phyloP scores from a whole-genome alignment of 2,888 invertebrate species.

The Scaptomyza flava region DNA sequence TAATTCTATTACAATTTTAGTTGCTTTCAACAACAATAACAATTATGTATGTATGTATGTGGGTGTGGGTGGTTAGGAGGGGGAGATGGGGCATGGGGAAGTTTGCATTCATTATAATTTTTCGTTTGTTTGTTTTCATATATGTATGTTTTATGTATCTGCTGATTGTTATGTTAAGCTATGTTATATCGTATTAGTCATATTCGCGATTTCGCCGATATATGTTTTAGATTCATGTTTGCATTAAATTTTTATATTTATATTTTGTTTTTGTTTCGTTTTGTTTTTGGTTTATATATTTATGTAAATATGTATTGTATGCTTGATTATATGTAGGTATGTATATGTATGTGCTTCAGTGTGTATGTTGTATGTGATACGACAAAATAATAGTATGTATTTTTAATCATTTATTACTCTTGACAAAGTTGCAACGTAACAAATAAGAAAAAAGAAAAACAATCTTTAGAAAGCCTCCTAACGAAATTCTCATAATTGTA shows the following conservation, averaged over 20 bases:
- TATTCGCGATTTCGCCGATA: conserved; percentile 40
- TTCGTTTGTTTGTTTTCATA: neutral
- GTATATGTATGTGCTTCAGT: conserved; percentile 43
- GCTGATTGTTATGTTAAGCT: conserved; percentile 39
- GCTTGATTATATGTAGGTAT: conserved; percentile 61
- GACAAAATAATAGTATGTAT: neutral
- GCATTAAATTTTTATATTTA: conserved; percentile 38
- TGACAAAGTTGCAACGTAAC: conserved; percentile 50
- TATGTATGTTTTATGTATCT: conserved; percentile 14
- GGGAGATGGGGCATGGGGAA: neutral
- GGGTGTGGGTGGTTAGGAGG: neutral
- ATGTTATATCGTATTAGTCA: conserved; percentile 46
- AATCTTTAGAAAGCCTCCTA: conserved; percentile 58
- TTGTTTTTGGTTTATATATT: conserved; percentile 44
- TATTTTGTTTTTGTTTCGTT: conserved; percentile 10
- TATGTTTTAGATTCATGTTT: conserved; percentile 62
- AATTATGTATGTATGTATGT: conserved; percentile 68
- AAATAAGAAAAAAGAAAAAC: conserved; percentile 26
- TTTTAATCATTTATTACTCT: too few relatives aligned
- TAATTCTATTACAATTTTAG: conserved; percentile 80
- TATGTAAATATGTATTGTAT: conserved; percentile 59
- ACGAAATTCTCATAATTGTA: conserved; percentile 21
- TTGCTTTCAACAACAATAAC: conserved; percentile 79
- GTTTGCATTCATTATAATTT: conserved; percentile 23
- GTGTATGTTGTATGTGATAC: conserved; percentile 32